Base-by-base conservation (phyloP, 2,113 vertebrate species). In the Hyla sarda region DNA sequence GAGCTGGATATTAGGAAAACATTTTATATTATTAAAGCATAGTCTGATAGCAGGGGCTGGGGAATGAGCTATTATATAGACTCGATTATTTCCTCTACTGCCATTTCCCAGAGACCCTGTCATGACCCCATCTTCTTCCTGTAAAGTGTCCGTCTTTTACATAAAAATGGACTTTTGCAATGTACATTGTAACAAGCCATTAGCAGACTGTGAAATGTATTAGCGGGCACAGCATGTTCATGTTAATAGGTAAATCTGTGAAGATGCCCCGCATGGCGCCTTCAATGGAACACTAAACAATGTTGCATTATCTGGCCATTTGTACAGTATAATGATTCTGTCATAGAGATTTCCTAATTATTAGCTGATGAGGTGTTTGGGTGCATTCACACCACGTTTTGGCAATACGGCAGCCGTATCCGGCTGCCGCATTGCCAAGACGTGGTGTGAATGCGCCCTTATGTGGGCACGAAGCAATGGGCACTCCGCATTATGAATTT, bases 81-180 rank as follows among this genome's bases (percentile, higher is more conserved):
- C 32, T 80, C 23, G 60, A 16, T 80, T 60, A 45, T 80, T 80
- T 80, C 12, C 54, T 23, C 34, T 16, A 28, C 32, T 79, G 32
- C 21, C 34, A 34, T 60, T 62, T 80, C 25, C 37, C 13, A 30
- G 25, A 60, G 32, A 60, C 3, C 76, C 17, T 2, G 21, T 37
- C 19, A 13, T 41, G 41, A 41, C 41, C 41, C 41, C 8, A 8
- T 41, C 41, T 5, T 58, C 23, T 58, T 60, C 52, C 17, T 7
- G 37, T 60, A 67, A 67, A 21, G 52, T 1, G 32, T 11, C 2
- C 19, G 30, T 41, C 17, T 23, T n/a, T 54, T 54, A 13, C 5
- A 32, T 34, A 11, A 58, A 56, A 78, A 56, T 34, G 17, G 16
- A 78, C 45, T 54, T 77, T 14, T 10, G 3, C 50, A 37, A 54